Conservation (phyloP, 2,113 vertebrate species). For the Cervus canadensis region DNA sequence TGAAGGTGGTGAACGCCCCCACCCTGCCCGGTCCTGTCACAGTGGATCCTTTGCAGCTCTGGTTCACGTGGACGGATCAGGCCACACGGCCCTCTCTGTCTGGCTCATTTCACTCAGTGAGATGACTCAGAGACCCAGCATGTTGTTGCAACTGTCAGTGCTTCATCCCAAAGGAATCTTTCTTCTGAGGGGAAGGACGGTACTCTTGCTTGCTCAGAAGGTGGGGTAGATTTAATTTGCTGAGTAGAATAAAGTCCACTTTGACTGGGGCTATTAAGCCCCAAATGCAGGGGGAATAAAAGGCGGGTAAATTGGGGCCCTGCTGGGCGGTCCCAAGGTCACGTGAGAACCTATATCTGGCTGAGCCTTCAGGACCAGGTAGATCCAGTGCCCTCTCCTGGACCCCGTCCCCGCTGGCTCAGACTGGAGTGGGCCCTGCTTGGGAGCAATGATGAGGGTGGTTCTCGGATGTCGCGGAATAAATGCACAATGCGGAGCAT, state of each 20-base stretch:
- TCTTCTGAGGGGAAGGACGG: background rate
- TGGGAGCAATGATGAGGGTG: fast-evolving
- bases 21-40: background rate
- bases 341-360: background rate
- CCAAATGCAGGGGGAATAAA: background rate
- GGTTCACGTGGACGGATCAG: background rate
- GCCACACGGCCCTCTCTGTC: fast-evolving
- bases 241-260: background rate
- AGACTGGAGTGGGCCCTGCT: background rate
- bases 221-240: background rate
- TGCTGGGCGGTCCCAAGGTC: background rate
- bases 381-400: too few relatives aligned
- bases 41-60: background rate
- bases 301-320: background rate
- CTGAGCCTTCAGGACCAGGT: background rate
- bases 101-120: background rate
- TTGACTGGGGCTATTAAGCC: background rate
- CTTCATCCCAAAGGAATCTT: background rate
- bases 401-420: fast-evolving
- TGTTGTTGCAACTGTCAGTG: fast-evolving
- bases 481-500: fast-evolving
- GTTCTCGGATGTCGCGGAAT: fast-evolving
- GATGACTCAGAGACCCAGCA: background rate
- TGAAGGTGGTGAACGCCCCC: background rate
- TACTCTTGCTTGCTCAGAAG: background rate